Evolutionary conservation across 2,888 invertebrate species (phyloP).

Genomic region (Andrena chrysosceles): DNA sequence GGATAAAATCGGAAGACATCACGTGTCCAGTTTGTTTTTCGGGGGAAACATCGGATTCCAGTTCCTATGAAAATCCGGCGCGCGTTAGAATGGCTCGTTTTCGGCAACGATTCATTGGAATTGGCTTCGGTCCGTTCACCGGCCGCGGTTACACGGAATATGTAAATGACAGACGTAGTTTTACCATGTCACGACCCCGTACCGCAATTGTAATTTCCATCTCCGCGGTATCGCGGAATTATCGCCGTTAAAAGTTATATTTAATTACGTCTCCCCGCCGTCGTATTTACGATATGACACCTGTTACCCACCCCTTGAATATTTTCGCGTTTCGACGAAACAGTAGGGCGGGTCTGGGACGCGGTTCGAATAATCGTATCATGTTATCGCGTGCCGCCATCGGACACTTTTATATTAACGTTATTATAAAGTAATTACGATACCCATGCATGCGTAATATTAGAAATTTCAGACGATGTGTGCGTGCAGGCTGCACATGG

Average conservation of each 20-base stretch:
- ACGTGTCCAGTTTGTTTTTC: not conserved
- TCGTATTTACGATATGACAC: constrained; percentile 16
- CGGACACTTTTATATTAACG: not conserved
- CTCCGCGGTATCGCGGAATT: not conserved
- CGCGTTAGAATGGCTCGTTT: constrained; percentile 20
- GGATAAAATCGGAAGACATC: not conserved
- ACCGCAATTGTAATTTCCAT: constrained; percentile 12
- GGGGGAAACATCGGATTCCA: not conserved
- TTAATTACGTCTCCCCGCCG: constrained; percentile 8
- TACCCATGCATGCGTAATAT: not conserved
- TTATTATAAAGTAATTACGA: not conserved
- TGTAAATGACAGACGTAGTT: constrained; percentile 49
- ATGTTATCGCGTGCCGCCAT: not conserved
- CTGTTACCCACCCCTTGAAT: constrained; percentile 19
- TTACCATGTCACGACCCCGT: constrained; percentile 6
- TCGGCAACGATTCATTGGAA: constrained; percentile 8
- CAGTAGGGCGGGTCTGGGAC: no score
- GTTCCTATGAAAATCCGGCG: constrained; percentile 18
- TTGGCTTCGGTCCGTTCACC: constrained; percentile 10
- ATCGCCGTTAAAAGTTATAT: constrained; percentile 33
- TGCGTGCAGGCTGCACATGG: not conserved
- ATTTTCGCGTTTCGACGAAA: not conserved
- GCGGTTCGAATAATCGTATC: constrained; percentile 7
- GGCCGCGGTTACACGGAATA: not conserved
- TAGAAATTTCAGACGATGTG: not conserved